Evolutionary conservation across 2,113 vertebrate genomes (phyloP).

Genomic region (Myotis brandtii): DNA sequence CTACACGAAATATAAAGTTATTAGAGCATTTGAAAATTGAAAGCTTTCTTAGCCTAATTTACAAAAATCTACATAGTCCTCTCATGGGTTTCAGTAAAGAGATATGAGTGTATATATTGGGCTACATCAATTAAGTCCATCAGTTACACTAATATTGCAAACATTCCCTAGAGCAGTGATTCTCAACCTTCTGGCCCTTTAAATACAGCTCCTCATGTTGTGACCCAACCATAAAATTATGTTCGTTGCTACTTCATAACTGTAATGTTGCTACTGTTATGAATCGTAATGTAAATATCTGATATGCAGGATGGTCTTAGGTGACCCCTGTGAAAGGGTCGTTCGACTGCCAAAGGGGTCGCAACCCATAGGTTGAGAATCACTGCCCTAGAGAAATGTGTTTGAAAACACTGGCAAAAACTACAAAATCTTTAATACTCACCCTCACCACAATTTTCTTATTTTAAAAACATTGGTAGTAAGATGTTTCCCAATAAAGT

Average conservation of each 20-base stretch:
- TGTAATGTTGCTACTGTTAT: too few species aligned
- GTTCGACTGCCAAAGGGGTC: too few species aligned
- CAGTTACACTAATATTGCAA: neutral
- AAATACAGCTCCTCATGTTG: too few species aligned
- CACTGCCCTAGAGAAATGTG: neutral
- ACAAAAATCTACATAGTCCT: neutral
- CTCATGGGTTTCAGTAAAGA: neutral
- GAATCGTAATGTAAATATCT: too few species aligned
- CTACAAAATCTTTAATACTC: neutral
- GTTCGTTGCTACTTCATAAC: too few species aligned
- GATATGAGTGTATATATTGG: neutral
- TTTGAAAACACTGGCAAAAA: neutral
- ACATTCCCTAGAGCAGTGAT: neutral
- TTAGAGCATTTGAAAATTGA: neutral
- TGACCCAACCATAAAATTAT: too few species aligned
- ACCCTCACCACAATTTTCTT: neutral
- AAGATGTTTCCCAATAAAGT: neutral
- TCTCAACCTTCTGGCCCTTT: too few species aligned
- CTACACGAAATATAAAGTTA: neutral
- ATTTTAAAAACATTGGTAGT: constrained; percentile 24
- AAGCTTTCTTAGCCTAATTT: neutral
- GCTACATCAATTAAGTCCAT: neutral
- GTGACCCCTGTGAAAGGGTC: too few species aligned
- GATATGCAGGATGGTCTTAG: too few species aligned
- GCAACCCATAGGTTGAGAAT: too few species aligned